phyloP scores from a whole-genome alignment of 2,113 vertebrate species.

The Prionailurus viverrinus region DNA sequence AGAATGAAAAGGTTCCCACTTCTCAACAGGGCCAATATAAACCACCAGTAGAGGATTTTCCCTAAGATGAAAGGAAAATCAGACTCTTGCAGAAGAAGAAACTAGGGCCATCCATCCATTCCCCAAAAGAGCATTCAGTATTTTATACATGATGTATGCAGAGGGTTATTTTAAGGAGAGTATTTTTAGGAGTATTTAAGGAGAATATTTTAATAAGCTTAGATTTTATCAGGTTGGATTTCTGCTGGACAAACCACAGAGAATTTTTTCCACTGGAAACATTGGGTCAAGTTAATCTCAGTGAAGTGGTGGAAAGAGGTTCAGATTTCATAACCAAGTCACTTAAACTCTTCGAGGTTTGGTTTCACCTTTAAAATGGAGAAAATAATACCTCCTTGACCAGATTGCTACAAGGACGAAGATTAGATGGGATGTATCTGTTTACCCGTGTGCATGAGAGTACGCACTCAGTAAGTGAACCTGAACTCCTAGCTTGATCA shows the following conservation, averaged over 20 bases:
- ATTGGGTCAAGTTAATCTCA: not conserved
- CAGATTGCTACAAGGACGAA: not conserved
- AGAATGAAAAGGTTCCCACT: not conserved
- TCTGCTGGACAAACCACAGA: not conserved
- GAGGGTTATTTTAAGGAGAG: not conserved
- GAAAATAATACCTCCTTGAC: not conserved
- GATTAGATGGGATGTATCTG: not conserved
- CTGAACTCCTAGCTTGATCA: not conserved
- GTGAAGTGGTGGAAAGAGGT: not conserved
- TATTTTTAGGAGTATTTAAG: no score
- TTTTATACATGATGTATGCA: not conserved
- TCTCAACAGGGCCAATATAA: not conserved
- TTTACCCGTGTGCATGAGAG: not conserved
- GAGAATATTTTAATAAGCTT: not conserved
- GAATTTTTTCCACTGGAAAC: not conserved
- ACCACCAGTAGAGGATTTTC: not conserved
- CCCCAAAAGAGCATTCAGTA: not conserved
- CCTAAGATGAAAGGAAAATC: not conserved
- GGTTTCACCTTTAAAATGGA: not conserved
- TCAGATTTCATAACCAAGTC: not conserved
- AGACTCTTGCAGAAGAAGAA: slow-evolving; percentile 29
- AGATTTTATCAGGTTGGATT: slow-evolving; percentile 3
- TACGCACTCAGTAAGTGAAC: not conserved
- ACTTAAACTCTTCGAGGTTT: not conserved
- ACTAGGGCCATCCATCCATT: not conserved